A percentile compares a stretch with the other conserved stretches of the same genome.
Conservation (phyloP, 1,140 invertebrate species). For the Triops cancriformis region DNA sequence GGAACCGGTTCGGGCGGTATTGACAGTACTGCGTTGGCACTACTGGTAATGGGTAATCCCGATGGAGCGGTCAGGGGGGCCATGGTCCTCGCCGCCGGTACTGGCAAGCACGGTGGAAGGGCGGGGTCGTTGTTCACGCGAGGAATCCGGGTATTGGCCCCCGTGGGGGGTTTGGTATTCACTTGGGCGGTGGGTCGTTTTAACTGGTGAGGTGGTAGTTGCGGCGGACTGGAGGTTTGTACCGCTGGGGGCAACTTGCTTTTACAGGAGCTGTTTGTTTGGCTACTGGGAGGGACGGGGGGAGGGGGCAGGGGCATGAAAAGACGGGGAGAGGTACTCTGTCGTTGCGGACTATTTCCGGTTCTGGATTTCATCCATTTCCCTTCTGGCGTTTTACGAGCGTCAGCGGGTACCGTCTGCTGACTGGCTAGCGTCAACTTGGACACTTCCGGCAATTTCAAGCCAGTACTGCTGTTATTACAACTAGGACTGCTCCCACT, state of each 20-base stretch:
- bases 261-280: background rate
- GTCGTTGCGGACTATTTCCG: slow-evolving; percentile 21
- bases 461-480: background rate
- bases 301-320: slow-evolving; percentile 15
- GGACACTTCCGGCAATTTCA: background rate
- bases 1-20: background rate
- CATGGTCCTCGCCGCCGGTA: background rate
- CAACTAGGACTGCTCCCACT: too few species aligned
- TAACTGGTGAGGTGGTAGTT: background rate
- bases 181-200: background rate
- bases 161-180: background rate
- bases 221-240: background rate
- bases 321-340: slow-evolving; percentile 13
- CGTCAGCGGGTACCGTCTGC: background rate
- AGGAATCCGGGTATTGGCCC: background rate
- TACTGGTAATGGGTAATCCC: background rate
- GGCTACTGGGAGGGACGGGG: slow-evolving; percentile 20
- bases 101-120: background rate
- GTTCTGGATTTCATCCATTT: slow-evolving; percentile 18
- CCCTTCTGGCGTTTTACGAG: slow-evolving; percentile 20
- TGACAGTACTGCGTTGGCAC: background rate
- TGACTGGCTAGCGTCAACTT: background rate
- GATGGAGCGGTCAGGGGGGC: background rate
- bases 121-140: background rate
- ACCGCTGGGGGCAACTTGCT: background rate